Conservation (phyloP, 2,888 invertebrate species). For the Xanthorhoe designata region DNA sequence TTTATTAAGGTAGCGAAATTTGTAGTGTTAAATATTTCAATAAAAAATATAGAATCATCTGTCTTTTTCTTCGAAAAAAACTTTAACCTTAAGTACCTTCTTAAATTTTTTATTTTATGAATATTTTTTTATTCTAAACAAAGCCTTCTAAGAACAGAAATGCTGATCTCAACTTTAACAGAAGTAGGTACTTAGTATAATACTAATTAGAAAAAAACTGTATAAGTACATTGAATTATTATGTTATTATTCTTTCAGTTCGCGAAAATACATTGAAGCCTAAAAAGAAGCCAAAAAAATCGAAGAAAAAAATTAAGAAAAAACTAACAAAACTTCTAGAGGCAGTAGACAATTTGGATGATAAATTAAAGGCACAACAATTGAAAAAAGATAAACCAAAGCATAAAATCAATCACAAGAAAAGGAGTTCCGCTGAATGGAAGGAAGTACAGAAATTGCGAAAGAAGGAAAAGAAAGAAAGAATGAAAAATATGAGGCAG, state of each 20-base stretch:
- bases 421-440: background rate
- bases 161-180: too few relatives aligned
- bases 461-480: background rate
- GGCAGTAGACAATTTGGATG: background rate
- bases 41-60: slow-evolving; percentile 13
- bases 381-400: background rate
- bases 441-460: background rate
- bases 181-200: too few relatives aligned
- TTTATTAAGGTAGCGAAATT: slow-evolving; percentile 12
- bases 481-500: background rate
- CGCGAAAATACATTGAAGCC: background rate
- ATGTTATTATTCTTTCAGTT: slow-evolving; percentile 1
- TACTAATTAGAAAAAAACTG: background rate
- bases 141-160: too few relatives aligned
- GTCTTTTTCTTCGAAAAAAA: background rate
- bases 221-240: background rate
- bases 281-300: background rate
- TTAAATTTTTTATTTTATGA: too few relatives aligned
- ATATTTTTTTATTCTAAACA: too few relatives aligned
- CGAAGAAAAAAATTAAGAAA: background rate
- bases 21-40: slow-evolving; percentile 9
- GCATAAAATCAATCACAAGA: background rate
- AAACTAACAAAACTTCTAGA: background rate
- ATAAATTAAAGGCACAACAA: background rate
- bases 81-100: too few relatives aligned